These are phyloP conservation scores for Labeo calbasu DNA, from an alignment of 2,797 vertebrate species.

Conservation along the genomic window DNA sequence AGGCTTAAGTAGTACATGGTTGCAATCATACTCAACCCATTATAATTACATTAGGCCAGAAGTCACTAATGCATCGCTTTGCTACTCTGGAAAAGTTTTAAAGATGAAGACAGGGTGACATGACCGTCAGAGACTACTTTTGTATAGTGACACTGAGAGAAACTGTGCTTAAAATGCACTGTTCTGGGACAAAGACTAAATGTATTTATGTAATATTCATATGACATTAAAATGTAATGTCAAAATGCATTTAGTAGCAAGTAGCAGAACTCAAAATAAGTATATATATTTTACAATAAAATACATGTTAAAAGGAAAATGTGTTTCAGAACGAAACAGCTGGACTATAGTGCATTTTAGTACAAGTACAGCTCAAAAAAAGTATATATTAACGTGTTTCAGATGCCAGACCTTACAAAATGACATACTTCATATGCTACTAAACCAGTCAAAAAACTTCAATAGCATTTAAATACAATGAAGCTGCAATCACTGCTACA, in stretches of 20 bases:
- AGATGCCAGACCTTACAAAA: neutral
- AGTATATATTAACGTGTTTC: neutral
- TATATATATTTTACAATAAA: neutral
- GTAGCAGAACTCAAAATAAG: neutral
- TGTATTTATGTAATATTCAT: neutral
- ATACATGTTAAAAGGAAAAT: neutral
- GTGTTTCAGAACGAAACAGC: neutral
- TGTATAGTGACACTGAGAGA: constrained; percentile 12
- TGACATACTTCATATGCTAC: neutral
- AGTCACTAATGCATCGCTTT: constrained; percentile 35
- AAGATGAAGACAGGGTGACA: constrained; percentile 26
- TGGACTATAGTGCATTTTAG: constrained; percentile 8
- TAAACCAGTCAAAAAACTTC: neutral
- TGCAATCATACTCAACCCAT: constrained; percentile 29
- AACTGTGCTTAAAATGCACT: constrained; percentile 24
- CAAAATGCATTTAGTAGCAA: neutral
- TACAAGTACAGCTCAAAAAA: neutral
- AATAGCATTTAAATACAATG: neutral
- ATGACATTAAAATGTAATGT: neutral
- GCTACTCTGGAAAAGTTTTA: constrained; percentile 22
- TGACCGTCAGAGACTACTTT: constrained; percentile 5
- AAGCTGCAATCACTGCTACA: neutral
- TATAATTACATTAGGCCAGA: constrained; percentile 45
- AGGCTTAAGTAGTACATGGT: constrained; percentile 15
- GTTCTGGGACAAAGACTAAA: neutral